phyloP scores from a whole-genome alignment of 2,113 vertebrate genomes.

The Nannospalax galili region DNA sequence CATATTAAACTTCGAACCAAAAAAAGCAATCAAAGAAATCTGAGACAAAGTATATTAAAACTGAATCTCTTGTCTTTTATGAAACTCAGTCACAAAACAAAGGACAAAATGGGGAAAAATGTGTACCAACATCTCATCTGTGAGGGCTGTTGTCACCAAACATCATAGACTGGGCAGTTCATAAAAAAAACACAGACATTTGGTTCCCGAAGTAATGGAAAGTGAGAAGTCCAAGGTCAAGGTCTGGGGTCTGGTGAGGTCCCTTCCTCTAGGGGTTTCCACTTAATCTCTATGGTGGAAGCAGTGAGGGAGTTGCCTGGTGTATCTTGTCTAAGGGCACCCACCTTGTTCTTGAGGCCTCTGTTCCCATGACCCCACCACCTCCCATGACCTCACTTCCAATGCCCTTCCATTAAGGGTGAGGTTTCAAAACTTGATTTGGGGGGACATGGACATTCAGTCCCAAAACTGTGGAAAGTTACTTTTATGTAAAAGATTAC shows the following conservation, averaged over 20 bases:
- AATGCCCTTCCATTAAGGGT: accelerated
- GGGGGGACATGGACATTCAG: neutral
- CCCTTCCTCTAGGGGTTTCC: neutral
- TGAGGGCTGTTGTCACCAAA: neutral
- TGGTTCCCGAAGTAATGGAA: neutral
- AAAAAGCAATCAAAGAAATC: neutral
- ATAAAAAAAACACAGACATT: neutral
- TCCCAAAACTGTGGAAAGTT: neutral
- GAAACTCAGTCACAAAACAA: neutral
- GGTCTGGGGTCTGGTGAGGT: neutral
- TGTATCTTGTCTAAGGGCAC: neutral
- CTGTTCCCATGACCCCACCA: neutral
- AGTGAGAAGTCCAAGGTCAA: neutral
- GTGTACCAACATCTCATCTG: neutral
- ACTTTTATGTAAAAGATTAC: neutral
- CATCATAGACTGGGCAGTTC: neutral
- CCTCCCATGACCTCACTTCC: neutral
- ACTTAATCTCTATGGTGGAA: no score
- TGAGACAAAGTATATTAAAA: neutral
- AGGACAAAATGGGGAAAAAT: neutral
- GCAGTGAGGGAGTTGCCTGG: neutral
- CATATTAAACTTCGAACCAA: neutral
- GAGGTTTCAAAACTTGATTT: neutral
- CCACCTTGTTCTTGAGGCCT: neutral
- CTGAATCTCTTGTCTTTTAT: neutral